Evolutionary conservation across 2,888 invertebrate genomes (phyloP).

Genomic region (Dynastes tityus): DNA sequence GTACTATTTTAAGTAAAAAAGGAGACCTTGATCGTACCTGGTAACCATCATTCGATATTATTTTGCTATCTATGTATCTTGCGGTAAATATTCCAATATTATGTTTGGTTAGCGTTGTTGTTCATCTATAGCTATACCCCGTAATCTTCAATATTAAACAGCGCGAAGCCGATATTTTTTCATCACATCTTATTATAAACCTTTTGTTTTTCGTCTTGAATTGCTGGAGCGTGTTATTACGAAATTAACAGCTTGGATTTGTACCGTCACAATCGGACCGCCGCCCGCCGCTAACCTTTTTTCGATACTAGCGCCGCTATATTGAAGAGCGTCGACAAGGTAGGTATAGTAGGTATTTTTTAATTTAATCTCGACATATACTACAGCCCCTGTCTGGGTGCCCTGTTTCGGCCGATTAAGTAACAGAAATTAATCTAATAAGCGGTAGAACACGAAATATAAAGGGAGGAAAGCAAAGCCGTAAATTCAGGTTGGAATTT

Average conservation of each 20-base stretch:
- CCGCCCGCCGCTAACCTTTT: not conserved
- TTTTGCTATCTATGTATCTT: too few relatives aligned
- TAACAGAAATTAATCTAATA: slow-evolving; percentile 35
- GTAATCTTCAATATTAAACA: too few relatives aligned
- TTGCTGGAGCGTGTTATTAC: slow-evolving; percentile 14
- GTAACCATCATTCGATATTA: too few relatives aligned
- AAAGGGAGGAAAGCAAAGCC: slow-evolving; percentile 1
- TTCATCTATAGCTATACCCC: too few relatives aligned
- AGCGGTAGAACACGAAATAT: not conserved
- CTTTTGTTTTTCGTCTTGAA: slow-evolving; percentile 10
- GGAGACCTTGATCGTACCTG: too few relatives aligned
- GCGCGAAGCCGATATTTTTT: too few relatives aligned
- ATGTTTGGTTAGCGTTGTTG: too few relatives aligned
- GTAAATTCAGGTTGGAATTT: slow-evolving; percentile 25
- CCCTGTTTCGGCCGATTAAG: not conserved
- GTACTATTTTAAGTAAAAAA: too few relatives aligned
- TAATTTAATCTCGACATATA: slow-evolving; percentile 8
- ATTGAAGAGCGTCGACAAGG: not conserved
- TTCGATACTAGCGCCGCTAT: slow-evolving; percentile 17
- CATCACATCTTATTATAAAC: too few relatives aligned
- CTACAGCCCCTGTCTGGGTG: too few relatives aligned
- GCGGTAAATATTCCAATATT: too few relatives aligned
- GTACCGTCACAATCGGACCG: slow-evolving; percentile 3
- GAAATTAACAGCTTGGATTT: slow-evolving; percentile 31
- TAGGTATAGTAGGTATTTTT: slow-evolving; percentile 5